A percentile compares a stretch with the other conserved stretches of the same genome.
These are phyloP conservation scores for Catharus minimus DNA, from an alignment of 2,113 vertebrate genomes.

Conservation along the genomic window DNA sequence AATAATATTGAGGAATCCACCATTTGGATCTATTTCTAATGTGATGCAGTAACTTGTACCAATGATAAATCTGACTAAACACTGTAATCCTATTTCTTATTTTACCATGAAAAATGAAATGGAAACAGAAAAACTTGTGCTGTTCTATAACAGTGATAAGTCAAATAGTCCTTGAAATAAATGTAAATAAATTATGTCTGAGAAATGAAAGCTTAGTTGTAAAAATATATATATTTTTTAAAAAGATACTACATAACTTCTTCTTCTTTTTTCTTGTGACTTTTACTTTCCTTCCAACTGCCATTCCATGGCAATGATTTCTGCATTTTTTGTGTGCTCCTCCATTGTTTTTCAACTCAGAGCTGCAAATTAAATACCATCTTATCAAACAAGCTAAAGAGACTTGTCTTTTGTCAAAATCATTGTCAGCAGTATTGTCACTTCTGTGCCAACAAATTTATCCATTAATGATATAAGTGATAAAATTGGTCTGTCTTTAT, in stretches of 20 bases:
- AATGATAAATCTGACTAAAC: background rate
- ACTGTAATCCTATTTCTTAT: background rate
- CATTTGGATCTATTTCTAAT: background rate
- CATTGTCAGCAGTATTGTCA: conserved; percentile 10
- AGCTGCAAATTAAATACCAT: conserved; percentile 54
- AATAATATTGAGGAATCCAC: background rate
- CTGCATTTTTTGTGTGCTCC: conserved; percentile 29
- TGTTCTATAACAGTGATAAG: background rate
- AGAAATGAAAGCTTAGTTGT: background rate
- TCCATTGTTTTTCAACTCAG: conserved; percentile 38
- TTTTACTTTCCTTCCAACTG: background rate
- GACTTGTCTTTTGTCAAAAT: background rate
- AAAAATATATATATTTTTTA: background rate
- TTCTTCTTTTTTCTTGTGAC: background rate
- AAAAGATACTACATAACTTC: too few species aligned
- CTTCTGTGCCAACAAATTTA: conserved; percentile 31
- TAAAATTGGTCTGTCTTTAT: conserved; percentile 18
- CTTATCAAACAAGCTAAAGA: conserved; percentile 39
- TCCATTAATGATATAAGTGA: conserved; percentile 37
- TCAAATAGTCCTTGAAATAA: background rate
- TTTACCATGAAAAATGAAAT: background rate
- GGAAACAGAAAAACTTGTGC: background rate
- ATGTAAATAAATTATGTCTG: conserved; percentile 22
- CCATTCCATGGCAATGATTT: background rate
- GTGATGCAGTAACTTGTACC: background rate